phyloP scores from a whole-genome alignment of 1,140 invertebrate genomes.

The Leptonema lineaticorne region DNA sequence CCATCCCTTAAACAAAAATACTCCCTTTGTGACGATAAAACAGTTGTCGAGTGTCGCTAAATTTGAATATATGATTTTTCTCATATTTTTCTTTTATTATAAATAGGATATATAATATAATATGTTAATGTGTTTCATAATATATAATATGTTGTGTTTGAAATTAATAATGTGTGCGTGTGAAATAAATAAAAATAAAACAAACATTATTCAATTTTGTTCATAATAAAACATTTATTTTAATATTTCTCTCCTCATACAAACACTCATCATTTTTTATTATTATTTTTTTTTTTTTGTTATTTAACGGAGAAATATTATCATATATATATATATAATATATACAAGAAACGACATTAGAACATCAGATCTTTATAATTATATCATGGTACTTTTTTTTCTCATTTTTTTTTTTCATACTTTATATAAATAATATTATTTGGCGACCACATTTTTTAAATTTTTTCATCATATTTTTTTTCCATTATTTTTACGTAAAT shows the following conservation, averaged over 20 bases:
- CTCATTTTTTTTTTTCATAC: constrained; percentile 26
- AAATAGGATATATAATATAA: too few species aligned
- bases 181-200: constrained; percentile 28
- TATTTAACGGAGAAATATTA: constrained; percentile 40
- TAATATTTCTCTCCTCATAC: constrained; percentile 39
- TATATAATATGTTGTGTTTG: neutral
- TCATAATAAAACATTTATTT: constrained; percentile 44
- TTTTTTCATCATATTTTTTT: constrained; percentile 33
- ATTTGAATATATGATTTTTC: too few species aligned
- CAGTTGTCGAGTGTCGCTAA: too few species aligned
- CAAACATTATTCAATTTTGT: constrained; percentile 34
- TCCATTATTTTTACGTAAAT: constrained; percentile 35
- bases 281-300: too few species aligned
- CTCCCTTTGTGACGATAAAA: too few species aligned
- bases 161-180: constrained; percentile 18
- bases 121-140: too few species aligned
- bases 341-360: constrained; percentile 40
- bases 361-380: constrained; percentile 37
- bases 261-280: constrained; percentile 40
- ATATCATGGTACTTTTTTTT: constrained; percentile 40
- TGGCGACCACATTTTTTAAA: constrained; percentile 41
- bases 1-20: too few species aligned
- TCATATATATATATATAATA: constrained; percentile 41
- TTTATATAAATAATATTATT: constrained; percentile 43
- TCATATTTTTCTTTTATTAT: too few species aligned